phyloP scores from a whole-genome alignment of 2,888 invertebrate species.

The Orchesellides sinensis region DNA sequence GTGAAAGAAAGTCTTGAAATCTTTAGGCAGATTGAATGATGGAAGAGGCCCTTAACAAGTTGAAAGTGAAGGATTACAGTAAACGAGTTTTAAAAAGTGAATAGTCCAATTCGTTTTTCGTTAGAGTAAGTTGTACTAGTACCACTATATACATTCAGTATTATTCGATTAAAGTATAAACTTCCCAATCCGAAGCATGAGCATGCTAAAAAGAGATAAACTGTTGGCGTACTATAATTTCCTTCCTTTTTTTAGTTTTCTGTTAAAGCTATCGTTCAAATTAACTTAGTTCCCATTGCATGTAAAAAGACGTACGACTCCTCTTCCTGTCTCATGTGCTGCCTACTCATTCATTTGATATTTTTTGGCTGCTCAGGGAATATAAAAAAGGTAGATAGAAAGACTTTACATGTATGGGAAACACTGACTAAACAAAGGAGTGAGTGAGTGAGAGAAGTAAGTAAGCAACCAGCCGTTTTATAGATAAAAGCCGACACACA shows the following conservation, averaged over 20 bases:
- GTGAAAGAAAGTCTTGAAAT: not conserved
- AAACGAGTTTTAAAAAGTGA: not conserved
- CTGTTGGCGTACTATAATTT: not conserved
- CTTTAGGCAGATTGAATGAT: slow-evolving; percentile 10
- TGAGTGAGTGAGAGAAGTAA: slow-evolving; percentile 14
- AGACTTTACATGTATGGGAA: not conserved
- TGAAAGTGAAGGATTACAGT: slow-evolving; percentile 10
- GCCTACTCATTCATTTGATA: too few relatives aligned
- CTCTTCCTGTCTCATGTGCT: not conserved
- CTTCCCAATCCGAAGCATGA: too few relatives aligned
- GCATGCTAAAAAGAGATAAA: too few relatives aligned
- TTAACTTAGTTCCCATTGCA: slow-evolving; percentile 32
- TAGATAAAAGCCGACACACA: slow-evolving; percentile 2
- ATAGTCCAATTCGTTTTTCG: not conserved
- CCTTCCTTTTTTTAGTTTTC: slow-evolving; percentile 6
- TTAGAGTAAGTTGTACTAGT: too few relatives aligned
- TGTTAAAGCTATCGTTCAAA: slow-evolving; percentile 42
- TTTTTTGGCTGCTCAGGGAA: too few relatives aligned
- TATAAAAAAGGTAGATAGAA: too few relatives aligned
- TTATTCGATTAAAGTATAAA: too few relatives aligned
- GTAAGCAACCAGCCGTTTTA: slow-evolving; percentile 9
- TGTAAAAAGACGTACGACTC: not conserved
- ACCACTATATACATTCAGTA: too few relatives aligned
- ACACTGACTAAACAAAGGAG: not conserved
- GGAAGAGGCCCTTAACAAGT: slow-evolving; percentile 19